Evolutionary conservation across 2,888 invertebrate genomes (phyloP).

Genomic region (Scelioninae gen. 1): DNA sequence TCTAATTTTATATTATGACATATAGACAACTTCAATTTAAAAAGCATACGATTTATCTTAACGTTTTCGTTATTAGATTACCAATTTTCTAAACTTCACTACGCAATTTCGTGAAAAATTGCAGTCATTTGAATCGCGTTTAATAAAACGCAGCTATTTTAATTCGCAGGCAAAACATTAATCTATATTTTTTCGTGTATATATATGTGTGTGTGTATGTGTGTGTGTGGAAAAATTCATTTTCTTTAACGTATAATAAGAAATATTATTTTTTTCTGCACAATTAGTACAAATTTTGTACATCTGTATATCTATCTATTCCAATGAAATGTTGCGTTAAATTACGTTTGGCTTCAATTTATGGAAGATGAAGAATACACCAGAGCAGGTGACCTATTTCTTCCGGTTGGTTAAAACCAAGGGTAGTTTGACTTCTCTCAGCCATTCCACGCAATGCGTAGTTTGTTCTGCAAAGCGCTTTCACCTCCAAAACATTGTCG

Average conservation of each 20-base stretch:
- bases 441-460: conserved; percentile 3
- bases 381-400: neutral
- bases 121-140: no score
- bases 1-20: no score
- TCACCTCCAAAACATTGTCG: conserved; percentile 19
- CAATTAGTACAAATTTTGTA: neutral
- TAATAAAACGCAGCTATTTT: no score
- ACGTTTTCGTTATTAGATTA: neutral
- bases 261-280: neutral
- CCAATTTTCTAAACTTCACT: neutral
- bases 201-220: no score
- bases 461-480: conserved; percentile 4
- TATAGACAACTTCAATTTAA: no score
- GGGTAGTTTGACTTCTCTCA: conserved; percentile 11
- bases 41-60: neutral
- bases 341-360: conserved; percentile 7
- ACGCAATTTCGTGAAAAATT: no score
- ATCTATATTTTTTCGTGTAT: no score
- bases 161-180: no score
- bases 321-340: neutral
- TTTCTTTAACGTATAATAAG: neutral
- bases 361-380: conserved; percentile 4
- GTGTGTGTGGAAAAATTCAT: neutral
- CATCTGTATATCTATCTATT: neutral
- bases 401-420: conserved; percentile 2